Conservation (phyloP, 2,113 vertebrate species). For the Nanorana parkeri region DNA sequence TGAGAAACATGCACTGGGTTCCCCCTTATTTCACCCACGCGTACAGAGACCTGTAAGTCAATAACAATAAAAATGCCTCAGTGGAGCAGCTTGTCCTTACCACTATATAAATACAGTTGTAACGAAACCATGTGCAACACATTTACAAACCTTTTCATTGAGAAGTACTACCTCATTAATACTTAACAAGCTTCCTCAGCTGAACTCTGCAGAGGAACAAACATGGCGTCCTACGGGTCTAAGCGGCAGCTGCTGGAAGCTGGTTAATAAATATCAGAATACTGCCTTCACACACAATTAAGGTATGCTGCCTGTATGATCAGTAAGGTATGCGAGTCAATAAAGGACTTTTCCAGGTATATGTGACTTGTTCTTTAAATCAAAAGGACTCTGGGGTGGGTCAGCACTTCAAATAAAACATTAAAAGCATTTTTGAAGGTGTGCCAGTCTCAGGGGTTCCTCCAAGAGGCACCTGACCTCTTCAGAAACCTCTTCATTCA, state of each 20-base stretch:
- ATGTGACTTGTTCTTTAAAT: neutral
- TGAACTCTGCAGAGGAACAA: neutral
- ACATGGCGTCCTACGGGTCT: neutral
- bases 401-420: slow-evolving; percentile 8
- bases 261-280: slow-evolving; percentile 15
- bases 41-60: too few relatives aligned
- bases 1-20: too few relatives aligned
- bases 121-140: too few relatives aligned
- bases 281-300: neutral
- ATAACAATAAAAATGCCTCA: too few relatives aligned
- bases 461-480: neutral
- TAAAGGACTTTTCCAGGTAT: neutral
- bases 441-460: slow-evolving; percentile 3
- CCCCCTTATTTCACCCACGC: too few relatives aligned
- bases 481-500: slow-evolving; percentile 11
- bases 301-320: neutral
- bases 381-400: slow-evolving; percentile 1
- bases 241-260: too few relatives aligned
- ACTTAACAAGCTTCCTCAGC: neutral
- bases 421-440: slow-evolving; percentile 33
- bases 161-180: neutral
- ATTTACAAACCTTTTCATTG: neutral
- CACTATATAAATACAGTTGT: too few relatives aligned
- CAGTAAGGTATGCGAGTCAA: neutral
- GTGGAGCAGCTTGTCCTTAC: too few relatives aligned